Evolutionary conservation across 2,888 invertebrate genomes (phyloP).

Genomic region (Catocala fraxini): DNA sequence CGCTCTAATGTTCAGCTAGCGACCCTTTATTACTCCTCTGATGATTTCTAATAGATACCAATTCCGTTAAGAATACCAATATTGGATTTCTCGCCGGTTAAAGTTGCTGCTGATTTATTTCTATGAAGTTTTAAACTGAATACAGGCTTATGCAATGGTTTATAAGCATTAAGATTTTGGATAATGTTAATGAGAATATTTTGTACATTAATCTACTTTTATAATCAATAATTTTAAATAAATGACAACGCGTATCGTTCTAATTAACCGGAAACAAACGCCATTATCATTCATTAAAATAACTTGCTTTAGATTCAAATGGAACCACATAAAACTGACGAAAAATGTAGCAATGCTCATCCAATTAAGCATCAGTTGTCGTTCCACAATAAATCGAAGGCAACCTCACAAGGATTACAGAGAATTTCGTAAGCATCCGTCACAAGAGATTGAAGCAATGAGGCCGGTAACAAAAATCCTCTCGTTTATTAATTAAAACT

Average conservation of each 20-base stretch:
- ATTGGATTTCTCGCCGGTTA: slow-evolving; percentile 45
- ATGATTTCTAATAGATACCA: slow-evolving; percentile 70
- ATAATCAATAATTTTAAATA: neutral
- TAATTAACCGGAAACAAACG: slow-evolving; percentile 1
- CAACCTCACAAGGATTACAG: slow-evolving; percentile 62
- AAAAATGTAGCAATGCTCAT: slow-evolving; percentile 50
- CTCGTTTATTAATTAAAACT: slow-evolving; percentile 73
- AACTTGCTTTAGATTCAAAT: slow-evolving; percentile 28
- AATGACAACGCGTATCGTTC: slow-evolving; percentile 3
- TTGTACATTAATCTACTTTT: neutral
- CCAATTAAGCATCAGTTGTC: slow-evolving; percentile 42
- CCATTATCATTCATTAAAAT: slow-evolving; percentile 4
- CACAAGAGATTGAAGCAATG: slow-evolving; percentile 51
- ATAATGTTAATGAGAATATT: neutral
- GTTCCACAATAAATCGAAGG: slow-evolving; percentile 57
- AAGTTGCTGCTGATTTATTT: slow-evolving; percentile 32
- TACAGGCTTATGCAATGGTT: slow-evolving; percentile 1
- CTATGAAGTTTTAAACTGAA: slow-evolving; percentile 5
- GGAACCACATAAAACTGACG: slow-evolving; percentile 33
- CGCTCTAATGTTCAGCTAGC: slow-evolving; percentile 61
- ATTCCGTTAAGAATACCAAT: slow-evolving; percentile 51
- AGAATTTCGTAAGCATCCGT: slow-evolving; percentile 61
- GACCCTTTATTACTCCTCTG: slow-evolving; percentile 61
- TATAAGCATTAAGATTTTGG: neutral
- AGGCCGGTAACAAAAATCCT: slow-evolving; percentile 48